Base-by-base conservation (phyloP, 2,888 invertebrate species). In the Schrankia costaestrigalis region DNA sequence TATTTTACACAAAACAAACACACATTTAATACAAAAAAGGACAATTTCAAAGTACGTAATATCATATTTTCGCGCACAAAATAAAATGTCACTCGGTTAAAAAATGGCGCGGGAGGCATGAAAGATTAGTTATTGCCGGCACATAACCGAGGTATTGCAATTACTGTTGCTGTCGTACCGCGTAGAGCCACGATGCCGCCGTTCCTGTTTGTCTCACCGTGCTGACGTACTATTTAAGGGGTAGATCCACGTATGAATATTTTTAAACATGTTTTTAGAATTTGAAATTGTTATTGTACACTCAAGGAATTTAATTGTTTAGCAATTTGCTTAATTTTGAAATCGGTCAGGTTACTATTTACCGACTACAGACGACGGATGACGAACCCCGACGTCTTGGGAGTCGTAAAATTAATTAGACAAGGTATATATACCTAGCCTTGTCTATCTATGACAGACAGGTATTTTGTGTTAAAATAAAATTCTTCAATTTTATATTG, bases 31-130 rank as follows among this genome's bases (percentile, higher is more conserved):
- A 23, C 30, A 36, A 18, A 39, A 25, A 17, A 26, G 31, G 10
- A 41, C 15, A 26, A 31, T 21, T 48, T 29, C 37, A 34, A 49
- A 58, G 59, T 60, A 63, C 54, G 43, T 45, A 53, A 52, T 56
- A 63, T 53, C 71, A 74, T 73, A 69, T 71, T 64, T n/a, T 60
- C 52, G 55, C 55, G 42, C 48, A 62, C 66, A 64, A 77, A 76
- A 78, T 77, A 75, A 73, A 74, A 67, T 76, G 76, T 78, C 74
- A 72, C 63, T 62, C 39, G n/a, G 58, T 47, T 71, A 75, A 78
- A 76, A 77, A 73, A 73, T 73, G 66, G 65, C 58, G 55, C 47
- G 45, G 37, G 46, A 51, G 47, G 53, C 55, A 69, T 62, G 71
- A 66, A 65, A 71, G 68, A 74, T 74, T 78, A 73, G 71, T 71